Percentiles rank a stretch among this genome's conserved stretches.
Evolutionary conservation across 2,113 vertebrate genomes (phyloP).

Genomic region (Antidorcas marsupialis): DNA sequence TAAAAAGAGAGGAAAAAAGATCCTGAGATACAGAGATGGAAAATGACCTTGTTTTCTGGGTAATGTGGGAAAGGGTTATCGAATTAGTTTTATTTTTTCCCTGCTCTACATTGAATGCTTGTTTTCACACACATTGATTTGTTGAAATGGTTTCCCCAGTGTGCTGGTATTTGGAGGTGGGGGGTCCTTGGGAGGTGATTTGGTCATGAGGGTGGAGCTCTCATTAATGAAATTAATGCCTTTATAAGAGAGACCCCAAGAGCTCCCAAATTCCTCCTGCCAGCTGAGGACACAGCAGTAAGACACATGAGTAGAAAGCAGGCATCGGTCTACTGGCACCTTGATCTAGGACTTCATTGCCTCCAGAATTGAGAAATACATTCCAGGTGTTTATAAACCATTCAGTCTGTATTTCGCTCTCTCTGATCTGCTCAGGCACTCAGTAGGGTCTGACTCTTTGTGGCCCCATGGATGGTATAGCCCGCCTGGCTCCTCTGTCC

Average conservation of each 20-base stretch:
- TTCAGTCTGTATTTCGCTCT: background rate
- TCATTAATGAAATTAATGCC: background rate
- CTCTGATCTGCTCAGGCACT: background rate
- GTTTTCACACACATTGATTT: background rate
- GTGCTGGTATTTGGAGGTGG: background rate
- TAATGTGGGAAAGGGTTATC: background rate
- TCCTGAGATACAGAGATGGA: background rate
- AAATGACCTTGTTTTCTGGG: background rate
- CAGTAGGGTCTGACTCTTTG: background rate
- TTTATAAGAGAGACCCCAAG: background rate
- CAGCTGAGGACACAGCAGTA: background rate
- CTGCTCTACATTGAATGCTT: background rate
- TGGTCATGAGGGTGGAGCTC: background rate
- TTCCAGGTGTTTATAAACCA: background rate
- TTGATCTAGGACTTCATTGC: background rate
- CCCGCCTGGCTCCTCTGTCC: background rate
- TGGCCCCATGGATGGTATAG: background rate
- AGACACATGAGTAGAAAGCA: background rate
- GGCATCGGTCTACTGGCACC: background rate
- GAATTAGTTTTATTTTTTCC: background rate
- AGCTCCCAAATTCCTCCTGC: background rate
- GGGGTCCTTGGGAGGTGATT: background rate
- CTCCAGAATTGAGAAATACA: background rate
- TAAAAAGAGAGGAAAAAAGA: background rate
- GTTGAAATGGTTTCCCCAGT: background rate